phyloP scores from a whole-genome alignment of 2,888 invertebrate species.

The Gymnocheta viridis region DNA sequence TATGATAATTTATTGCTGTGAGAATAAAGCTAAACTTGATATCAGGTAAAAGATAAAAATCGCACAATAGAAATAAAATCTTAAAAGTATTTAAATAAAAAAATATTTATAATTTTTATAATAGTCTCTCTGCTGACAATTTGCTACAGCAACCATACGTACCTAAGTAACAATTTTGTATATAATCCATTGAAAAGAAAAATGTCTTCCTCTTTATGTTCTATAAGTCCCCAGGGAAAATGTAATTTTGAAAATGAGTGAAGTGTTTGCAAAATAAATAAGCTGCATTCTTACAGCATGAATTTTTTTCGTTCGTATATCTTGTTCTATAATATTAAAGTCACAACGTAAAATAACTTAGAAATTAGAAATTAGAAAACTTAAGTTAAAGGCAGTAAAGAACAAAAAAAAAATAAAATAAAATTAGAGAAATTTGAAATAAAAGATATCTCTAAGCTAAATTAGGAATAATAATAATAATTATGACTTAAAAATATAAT shows the following conservation, averaged over 20 bases:
- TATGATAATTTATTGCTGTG: slow-evolving; percentile 62
- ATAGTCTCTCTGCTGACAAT: slow-evolving; percentile 6
- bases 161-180: neutral
- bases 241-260: neutral
- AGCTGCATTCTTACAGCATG: neutral
- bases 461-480: too few species aligned
- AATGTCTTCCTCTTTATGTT: neutral
- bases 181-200: neutral
- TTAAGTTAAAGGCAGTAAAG: too few species aligned
- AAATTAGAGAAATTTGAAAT: too few species aligned
- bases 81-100: neutral
- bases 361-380: too few species aligned
- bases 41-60: slow-evolving; percentile 57
- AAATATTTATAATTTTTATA: neutral
- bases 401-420: too few species aligned
- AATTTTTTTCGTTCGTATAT: too few species aligned
- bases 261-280: neutral
- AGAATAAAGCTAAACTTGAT: slow-evolving; percentile 63
- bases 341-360: too few species aligned
- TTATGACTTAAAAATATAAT: too few species aligned
- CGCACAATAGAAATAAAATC: neutral
- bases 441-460: too few species aligned
- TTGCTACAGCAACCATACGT: neutral
- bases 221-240: neutral
- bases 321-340: too few species aligned